Conservation (phyloP, 2,888 invertebrate genomes). For the Oligia fasciuncula region DNA sequence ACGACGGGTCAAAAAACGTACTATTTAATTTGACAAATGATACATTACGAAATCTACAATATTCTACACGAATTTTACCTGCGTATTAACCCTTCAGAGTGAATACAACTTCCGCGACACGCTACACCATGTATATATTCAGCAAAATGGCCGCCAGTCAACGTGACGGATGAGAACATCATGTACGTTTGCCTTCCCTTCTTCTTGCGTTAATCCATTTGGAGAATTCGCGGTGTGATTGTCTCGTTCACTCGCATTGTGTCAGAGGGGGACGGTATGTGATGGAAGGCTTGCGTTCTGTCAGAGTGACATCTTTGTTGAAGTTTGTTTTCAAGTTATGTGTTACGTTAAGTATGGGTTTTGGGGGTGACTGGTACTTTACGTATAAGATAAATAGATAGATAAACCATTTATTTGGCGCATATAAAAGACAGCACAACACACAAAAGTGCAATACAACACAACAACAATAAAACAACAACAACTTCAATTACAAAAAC, state of each 20-base stretch:
- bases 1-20: no score
- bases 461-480: no score
- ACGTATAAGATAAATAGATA: no score
- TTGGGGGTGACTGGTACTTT: no score
- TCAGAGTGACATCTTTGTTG: slow-evolving; percentile 32
- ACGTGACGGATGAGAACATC: slow-evolving; percentile 68
- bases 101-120: slow-evolving; percentile 38
- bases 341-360: neutral
- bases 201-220: slow-evolving; percentile 59
- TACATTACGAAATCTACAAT: slow-evolving; percentile 4
- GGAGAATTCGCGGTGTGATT: slow-evolving; percentile 31
- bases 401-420: no score
- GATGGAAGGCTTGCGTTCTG: slow-evolving; percentile 35
- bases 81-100: slow-evolving; percentile 17
- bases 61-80: slow-evolving; percentile 9
- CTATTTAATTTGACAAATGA: neutral
- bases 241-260: slow-evolving; percentile 35
- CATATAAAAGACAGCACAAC: no score
- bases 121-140: slow-evolving; percentile 56
- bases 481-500: neutral
- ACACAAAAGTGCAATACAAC: no score
- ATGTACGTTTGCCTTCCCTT: slow-evolving; percentile 56
- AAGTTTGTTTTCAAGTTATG: slow-evolving; percentile 48
- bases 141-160: slow-evolving; percentile 61
- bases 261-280: slow-evolving; percentile 25